Evolutionary conservation across 2,888 invertebrate species (phyloP).

Genomic region (Anagyrus pseudococci): DNA sequence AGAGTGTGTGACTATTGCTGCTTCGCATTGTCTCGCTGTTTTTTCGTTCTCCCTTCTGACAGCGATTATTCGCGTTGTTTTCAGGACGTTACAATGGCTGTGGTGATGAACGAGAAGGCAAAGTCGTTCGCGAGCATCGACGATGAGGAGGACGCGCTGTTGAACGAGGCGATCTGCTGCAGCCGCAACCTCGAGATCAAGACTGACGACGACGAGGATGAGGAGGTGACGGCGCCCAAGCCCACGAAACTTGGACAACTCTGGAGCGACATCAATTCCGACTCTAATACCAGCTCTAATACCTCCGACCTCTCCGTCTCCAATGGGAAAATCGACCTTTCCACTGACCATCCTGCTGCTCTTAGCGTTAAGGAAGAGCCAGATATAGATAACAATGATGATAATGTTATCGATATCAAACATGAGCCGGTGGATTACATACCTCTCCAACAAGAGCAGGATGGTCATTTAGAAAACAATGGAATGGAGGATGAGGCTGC

Average conservation of each 20-base stretch:
- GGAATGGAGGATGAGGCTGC: not conserved
- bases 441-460: not conserved
- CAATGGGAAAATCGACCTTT: slow-evolving; percentile 27
- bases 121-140: slow-evolving; percentile 22
- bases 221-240: not conserved
- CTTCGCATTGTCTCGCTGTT: too few relatives aligned
- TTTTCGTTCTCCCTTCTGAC: too few relatives aligned
- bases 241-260: not conserved
- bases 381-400: too few relatives aligned
- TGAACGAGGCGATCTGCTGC: slow-evolving; percentile 39
- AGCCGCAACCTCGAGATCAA: slow-evolving; percentile 35
- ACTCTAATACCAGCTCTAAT: slow-evolving; percentile 8
- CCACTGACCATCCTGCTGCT: not conserved
- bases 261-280: slow-evolving; percentile 31
- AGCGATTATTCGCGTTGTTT: too few relatives aligned
- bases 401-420: not conserved
- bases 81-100: too few relatives aligned
- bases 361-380: not conserved
- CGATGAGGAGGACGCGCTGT: slow-evolving; percentile 40
- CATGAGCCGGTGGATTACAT: not conserved
- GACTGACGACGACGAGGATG: slow-evolving; percentile 36
- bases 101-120: slow-evolving; percentile 14
- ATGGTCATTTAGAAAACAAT: not conserved
- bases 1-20: too few relatives aligned
- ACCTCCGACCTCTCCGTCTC: slow-evolving; percentile 20